Base-by-base conservation (phyloP, 2,113 vertebrate species). In the Malurus alboscapulatus region DNA sequence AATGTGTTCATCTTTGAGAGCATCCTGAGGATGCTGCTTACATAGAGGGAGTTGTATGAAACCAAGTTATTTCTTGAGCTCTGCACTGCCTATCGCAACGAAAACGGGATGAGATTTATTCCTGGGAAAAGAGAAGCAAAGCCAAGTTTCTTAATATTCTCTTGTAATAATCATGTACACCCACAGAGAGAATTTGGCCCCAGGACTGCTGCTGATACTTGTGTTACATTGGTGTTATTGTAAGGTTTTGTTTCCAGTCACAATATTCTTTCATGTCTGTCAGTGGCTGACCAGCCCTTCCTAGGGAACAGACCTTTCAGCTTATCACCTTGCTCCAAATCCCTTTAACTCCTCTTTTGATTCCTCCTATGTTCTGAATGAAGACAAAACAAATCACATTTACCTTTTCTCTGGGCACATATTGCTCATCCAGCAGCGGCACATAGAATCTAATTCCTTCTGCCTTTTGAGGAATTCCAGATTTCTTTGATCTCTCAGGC, bases 71-170 rank as follows among this genome's bases (percentile, higher is more conserved):
- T 74, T 66, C 51, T 86, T 83, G n/a, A 69, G 59, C 36, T 69
- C 68, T 87, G 42, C 29, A 14, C 74, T 87, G 69, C 65, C 66
- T 75, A 20, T 66, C 36, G 29, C 58, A 86, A 47, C 79, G 62
- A 88, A 88, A 94, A 90, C 47, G 67, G 69, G 47, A 66, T 80
- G 55, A 91, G 22, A 84, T 89, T 89, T 87, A 50, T 80, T 92
- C 69, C 63, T 58, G 78, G 38, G 47, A 73, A 87, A 74, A 76
- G 65, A 89, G 61, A 74, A 89, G 44, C 69, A 78, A 89, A 74
- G 34, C 53, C 25, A n/a, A 47, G 44, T 63, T 85, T 79, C n/a
- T 85, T 84, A 34, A 67, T 50, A 50, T 76, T 82, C 34, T 32
- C 50, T 63, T 62, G 17, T 77, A 67, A 53, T 62, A 89, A 47